Base-by-base conservation (phyloP, 2,113 vertebrate genomes). In the Plecotus auritus region DNA sequence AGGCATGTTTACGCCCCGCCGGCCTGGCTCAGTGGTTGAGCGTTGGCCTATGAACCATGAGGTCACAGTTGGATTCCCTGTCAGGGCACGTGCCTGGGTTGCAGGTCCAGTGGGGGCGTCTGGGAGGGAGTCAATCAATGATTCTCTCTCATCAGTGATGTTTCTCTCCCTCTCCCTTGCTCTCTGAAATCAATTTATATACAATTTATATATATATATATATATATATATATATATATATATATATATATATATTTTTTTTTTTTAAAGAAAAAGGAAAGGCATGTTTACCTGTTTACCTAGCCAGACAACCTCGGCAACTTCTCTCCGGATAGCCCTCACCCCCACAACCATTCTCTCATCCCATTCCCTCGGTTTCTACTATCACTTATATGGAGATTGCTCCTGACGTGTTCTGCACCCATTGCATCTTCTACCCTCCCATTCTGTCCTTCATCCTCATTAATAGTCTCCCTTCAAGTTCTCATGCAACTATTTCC, bases 381-480 rank as follows among this genome's bases (percentile, higher is more conserved):
- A 4, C 6, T 17, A 51, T 32, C 61, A 22, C 6, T 23, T 30
- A 18, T 0, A 26, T 0, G 32, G 13, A 40, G 20, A 47, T 0
- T 14, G 49, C 49, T 72, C 87, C 49, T 1, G 16, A 64, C 17
- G 26, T 0, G 13, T 9, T 61, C 40, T 30, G 17, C 23, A 45
- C 7, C 61, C 26, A 37, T 4, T 3, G 16, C 47, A 45, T 9
- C 51, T n/a, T 7, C 64, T 37, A 18, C 0, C 11, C 5, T 1
- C 45, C 37, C 56, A 10, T 40, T 37, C 72, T 32, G 70, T 14
- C 54, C 37, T 88, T 17, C 78, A 11, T 47, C 42, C 18, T 28
- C 59, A 22, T 22, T 37, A 32, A 26, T 0, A 13, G 72, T 59
- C 40, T 80, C 54, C 45, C 45, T 8, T 84, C 37, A 81, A 45